Base-by-base conservation (phyloP, 2,888 invertebrate genomes). In the Tanaodytes sp. region DNA sequence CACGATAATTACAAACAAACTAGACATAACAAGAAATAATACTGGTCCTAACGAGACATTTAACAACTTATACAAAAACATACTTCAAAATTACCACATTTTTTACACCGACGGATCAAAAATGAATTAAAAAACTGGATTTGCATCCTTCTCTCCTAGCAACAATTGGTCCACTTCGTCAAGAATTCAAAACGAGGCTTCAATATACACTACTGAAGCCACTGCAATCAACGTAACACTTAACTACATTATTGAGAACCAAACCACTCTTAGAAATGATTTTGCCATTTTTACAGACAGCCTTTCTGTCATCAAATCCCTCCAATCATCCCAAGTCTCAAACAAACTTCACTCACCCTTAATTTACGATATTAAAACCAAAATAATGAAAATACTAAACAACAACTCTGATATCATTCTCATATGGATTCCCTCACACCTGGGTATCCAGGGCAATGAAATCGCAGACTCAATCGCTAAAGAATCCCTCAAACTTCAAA, bases 61-160 rank as follows among this genome's bases (percentile, higher is more conserved):
- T 11, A 2, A 31, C 1, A 3, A 4, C 9, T n/a, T 8, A 8
- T 16, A 20, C 11, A 15, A 16, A 5, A 12, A 39, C 12, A 2
- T 30, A 5, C 11, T 52, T 3, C 3, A 23, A 1, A 6, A 40
- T 12, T 52, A 27, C 2, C 11, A 2, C 1, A 20, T 8, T 9
- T 43, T 43, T n/a, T 55, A 33, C 19, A 55, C 45, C 11, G 55
- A 55, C n/a, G 55, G 55, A 1, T 55, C 43, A 2, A 55, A 45
- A 42, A 12, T 4, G 11, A 5, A 2, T 1, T 15, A 33, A 8
- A 45, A 15, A 23, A 20, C 23, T 6, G 36, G 15, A 8, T 55
- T 31, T 23, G 45, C 36, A n/a, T 1, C 1, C n/a, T 27, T 54
- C 31, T 14, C 54, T 2, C 8, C 15, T 11, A 2, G 9, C 6